Percentiles rank a stretch among this genome's conserved stretches.
These are phyloP conservation scores for Arenicola marina DNA, from an alignment of 2,888 invertebrate genomes.

Conservation along the genomic window DNA sequence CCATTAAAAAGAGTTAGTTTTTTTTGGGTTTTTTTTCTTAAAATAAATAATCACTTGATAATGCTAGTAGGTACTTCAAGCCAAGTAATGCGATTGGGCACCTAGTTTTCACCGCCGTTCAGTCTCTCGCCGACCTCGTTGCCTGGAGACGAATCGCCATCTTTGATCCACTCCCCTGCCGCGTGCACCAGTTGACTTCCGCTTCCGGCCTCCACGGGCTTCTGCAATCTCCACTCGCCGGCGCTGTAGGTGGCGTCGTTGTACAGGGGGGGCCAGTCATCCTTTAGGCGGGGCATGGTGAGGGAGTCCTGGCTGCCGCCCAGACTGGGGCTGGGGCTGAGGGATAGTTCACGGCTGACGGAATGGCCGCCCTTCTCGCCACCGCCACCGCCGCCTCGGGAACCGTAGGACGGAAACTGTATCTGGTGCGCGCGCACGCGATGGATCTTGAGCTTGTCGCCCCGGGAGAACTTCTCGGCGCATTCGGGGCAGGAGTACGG, in stretches of 20 bases:
- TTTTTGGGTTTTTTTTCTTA: no score
- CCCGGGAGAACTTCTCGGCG: conserved; percentile 35
- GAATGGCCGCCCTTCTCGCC: not conserved
- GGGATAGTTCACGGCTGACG: no score
- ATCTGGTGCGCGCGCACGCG: conserved; percentile 9
- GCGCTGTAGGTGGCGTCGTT: not conserved
- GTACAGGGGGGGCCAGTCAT: not conserved
- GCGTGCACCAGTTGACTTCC: not conserved
- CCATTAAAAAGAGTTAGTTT: no score
- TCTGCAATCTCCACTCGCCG: no score
- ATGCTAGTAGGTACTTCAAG: no score
- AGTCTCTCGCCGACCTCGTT: no score
- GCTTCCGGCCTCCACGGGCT: not conserved
- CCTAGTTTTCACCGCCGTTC: no score
- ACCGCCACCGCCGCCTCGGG: not conserved
- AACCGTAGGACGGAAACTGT: not conserved
- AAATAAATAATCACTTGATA: no score
- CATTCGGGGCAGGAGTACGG: conserved; percentile 40
- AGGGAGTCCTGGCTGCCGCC: not conserved
- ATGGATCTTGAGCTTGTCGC: conserved; percentile 39
- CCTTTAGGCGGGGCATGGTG: not conserved
- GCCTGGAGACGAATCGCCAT: no score
- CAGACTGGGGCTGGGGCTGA: not conserved
- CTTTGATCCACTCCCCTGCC: not conserved
- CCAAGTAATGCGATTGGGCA: no score